Conservation (phyloP, 1,140 invertebrate species). For the Saccostrea cuccullata region DNA sequence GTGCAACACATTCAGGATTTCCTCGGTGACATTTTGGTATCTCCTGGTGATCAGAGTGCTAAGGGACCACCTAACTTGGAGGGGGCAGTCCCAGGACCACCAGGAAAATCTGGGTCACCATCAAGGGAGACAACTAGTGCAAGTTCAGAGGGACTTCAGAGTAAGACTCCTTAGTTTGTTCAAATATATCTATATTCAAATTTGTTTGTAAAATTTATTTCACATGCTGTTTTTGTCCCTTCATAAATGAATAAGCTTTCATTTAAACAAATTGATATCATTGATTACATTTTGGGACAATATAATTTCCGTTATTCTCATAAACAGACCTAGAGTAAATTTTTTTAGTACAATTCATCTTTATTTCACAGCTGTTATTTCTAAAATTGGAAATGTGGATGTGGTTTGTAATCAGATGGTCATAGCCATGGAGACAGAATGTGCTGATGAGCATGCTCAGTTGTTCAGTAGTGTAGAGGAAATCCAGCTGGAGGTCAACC, state of each 20-base stretch:
- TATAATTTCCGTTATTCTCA: too few species aligned
- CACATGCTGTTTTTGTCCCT: too few species aligned
- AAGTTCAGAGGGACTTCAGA: background rate
- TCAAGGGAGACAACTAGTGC: constrained; percentile 1
- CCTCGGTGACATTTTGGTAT: constrained; percentile 55
- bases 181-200: too few species aligned
- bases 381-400: constrained; percentile 55
- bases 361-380: constrained; percentile 55
- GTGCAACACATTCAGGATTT: constrained; percentile 65
- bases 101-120: background rate
- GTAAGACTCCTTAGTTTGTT: background rate
- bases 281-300: too few species aligned
- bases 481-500: constrained; percentile 41
- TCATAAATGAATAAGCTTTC: too few species aligned
- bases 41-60: background rate
- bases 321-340: too few species aligned
- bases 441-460: constrained; percentile 44
- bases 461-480: constrained; percentile 41
- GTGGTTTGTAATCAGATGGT: constrained; percentile 66
- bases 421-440: constrained; percentile 62
- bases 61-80: background rate
- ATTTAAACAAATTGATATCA: too few species aligned
- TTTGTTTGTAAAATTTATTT: too few species aligned
- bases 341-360: background rate
- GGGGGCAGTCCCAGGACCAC: background rate